Evolutionary conservation across 2,113 vertebrate species (phyloP).

Genomic region (Xenotilapia caudafasciata): DNA sequence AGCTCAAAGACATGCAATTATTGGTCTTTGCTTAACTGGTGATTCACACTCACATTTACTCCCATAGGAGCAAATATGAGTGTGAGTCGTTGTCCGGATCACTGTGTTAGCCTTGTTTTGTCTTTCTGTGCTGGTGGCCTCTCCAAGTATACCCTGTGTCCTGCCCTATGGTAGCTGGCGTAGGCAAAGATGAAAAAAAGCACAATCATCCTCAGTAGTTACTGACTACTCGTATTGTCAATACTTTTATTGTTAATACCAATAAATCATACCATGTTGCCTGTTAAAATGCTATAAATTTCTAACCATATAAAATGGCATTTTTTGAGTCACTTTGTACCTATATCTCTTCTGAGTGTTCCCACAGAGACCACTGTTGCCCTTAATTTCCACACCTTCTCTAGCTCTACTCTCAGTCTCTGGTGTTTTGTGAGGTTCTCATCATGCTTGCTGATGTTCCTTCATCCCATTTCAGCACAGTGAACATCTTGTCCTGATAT

Average conservation of each 20-base stretch:
- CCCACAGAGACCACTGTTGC: background rate
- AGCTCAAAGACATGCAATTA: background rate
- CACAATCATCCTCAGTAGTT: background rate
- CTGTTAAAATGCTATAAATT: background rate
- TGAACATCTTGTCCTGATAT: background rate
- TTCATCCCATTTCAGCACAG: background rate
- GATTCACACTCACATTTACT: background rate
- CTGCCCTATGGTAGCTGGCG: background rate
- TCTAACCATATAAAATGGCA: background rate
- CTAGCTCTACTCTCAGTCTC: background rate
- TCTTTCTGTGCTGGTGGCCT: background rate
- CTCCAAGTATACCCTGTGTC: background rate
- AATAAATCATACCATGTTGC: background rate
- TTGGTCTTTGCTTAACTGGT: background rate
- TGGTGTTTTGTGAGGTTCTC: background rate
- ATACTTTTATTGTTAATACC: background rate
- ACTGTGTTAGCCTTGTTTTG: background rate
- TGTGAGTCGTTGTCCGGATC: background rate
- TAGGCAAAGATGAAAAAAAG: background rate
- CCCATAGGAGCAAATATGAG: background rate
- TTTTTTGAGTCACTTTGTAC: background rate
- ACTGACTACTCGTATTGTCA: background rate
- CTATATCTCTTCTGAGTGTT: background rate
- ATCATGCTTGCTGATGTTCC: background rate
- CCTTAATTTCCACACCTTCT: background rate